Percentiles rank a stretch among this genome's conserved stretches.
Evolutionary conservation across 2,113 vertebrate genomes (phyloP).

Genomic region (Melanocharis versteri): DNA sequence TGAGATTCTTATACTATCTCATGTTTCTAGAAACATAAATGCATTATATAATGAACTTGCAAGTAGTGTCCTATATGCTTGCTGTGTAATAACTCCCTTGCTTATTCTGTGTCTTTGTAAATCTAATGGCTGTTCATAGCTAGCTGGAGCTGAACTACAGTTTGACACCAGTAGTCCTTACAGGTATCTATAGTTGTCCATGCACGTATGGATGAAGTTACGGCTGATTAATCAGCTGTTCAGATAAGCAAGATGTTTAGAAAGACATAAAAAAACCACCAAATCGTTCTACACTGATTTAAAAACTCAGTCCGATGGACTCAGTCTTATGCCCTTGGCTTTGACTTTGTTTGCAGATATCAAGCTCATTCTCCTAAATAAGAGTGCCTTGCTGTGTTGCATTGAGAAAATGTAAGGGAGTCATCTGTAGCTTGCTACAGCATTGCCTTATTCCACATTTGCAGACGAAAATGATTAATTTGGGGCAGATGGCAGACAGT

Average conservation of each 20-base stretch:
- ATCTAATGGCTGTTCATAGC: neutral
- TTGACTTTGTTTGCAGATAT: neutral
- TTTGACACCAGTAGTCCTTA: neutral
- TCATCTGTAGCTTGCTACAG: neutral
- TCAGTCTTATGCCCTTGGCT: neutral
- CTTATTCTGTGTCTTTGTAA: neutral
- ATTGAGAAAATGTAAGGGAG: neutral
- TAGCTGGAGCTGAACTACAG: neutral
- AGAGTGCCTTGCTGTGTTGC: neutral
- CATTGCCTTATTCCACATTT: neutral
- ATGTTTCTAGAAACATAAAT: neutral
- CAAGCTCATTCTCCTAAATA: neutral
- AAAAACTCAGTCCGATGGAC: neutral
- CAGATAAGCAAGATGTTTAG: neutral
- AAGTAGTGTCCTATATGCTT: neutral
- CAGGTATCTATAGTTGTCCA: neutral
- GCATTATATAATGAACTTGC: neutral
- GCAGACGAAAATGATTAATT: slow-evolving; percentile 2
- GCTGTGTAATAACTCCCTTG: neutral
- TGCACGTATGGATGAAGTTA: neutral
- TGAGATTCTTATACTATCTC: neutral
- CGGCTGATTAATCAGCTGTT: neutral
- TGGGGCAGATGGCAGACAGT: slow-evolving; percentile 16
- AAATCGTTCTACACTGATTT: neutral
- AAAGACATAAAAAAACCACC: neutral